A percentile compares a stretch with the other conserved stretches of the same genome.
phyloP scores from a whole-genome alignment of 2,113 vertebrate genomes.

The Mormoops blainvillei region DNA sequence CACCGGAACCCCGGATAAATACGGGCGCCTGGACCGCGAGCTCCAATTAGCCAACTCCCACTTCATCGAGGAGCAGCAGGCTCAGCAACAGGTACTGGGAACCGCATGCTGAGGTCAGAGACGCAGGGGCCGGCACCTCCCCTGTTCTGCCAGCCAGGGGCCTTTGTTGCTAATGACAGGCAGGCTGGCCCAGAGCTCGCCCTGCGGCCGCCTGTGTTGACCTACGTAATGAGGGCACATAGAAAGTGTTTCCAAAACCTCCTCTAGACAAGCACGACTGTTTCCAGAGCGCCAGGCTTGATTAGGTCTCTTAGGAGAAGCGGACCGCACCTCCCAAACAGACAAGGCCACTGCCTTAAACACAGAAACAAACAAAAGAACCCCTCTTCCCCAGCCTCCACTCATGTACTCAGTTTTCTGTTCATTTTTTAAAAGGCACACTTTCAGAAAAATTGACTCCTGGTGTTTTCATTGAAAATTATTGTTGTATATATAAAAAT shows the following conservation, averaged over 20 bases:
- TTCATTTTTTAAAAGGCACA: background rate
- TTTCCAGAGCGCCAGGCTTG: background rate
- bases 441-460: constrained; percentile 29
- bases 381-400: background rate
- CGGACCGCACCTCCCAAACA: background rate
- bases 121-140: background rate
- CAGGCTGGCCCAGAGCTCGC: background rate
- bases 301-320: background rate
- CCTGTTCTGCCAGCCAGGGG: no score
- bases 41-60: constrained; percentile 91
- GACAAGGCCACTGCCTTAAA: background rate
- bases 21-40: constrained; percentile 86
- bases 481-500: background rate
- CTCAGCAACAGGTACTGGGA: constrained; percentile 91
- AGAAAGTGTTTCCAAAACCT: background rate
- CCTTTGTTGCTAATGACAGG: background rate
- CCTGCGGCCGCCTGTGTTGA: background rate
- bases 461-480: background rate
- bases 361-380: background rate
- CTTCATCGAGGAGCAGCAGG: constrained; percentile 94
- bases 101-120: rapidly evolving
- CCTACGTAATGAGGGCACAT: background rate
- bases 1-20: constrained; percentile 82
- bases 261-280: background rate
- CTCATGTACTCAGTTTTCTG: background rate